Conservation (phyloP, 2,113 vertebrate genomes). For the Cochlearius cochlearius region DNA sequence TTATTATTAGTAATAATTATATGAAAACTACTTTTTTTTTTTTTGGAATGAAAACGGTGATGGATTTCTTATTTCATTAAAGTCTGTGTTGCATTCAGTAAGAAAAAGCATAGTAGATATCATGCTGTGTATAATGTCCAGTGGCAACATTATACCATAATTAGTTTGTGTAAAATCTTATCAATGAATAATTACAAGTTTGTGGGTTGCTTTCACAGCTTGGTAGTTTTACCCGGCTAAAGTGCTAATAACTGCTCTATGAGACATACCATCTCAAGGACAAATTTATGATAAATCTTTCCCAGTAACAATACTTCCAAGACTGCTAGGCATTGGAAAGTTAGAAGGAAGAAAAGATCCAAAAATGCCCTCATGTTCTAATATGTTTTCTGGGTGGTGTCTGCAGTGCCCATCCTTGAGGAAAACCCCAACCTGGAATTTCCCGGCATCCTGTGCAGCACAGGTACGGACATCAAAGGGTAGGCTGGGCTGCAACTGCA, state of each 20-base stretch:
- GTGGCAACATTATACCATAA: neutral
- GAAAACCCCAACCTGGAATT: neutral
- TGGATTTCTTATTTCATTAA: neutral
- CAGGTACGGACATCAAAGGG: neutral
- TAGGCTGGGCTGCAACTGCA: neutral
- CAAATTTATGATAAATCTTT: neutral
- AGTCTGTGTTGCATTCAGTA: neutral
- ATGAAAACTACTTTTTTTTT: neutral
- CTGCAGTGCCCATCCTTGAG: neutral
- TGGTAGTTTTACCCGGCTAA: neutral
- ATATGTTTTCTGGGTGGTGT: neutral
- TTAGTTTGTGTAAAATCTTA: neutral
- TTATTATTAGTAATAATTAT: neutral
- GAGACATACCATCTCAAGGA: neutral
- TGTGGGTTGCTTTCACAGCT: neutral
- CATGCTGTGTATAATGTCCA: fast-evolving
- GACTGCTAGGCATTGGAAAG: neutral
- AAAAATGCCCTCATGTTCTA: neutral
- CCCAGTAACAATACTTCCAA: neutral
- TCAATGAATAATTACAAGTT: neutral
- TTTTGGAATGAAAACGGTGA: neutral
- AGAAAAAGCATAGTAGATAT: neutral
- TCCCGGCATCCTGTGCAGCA: neutral
- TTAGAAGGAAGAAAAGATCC: neutral
- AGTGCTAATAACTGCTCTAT: neutral